Evolutionary conservation across 1,140 invertebrate species (phyloP), one percentile per base, ranked within the genome.

Genomic region (Aphelinus atriplicis): DNA sequence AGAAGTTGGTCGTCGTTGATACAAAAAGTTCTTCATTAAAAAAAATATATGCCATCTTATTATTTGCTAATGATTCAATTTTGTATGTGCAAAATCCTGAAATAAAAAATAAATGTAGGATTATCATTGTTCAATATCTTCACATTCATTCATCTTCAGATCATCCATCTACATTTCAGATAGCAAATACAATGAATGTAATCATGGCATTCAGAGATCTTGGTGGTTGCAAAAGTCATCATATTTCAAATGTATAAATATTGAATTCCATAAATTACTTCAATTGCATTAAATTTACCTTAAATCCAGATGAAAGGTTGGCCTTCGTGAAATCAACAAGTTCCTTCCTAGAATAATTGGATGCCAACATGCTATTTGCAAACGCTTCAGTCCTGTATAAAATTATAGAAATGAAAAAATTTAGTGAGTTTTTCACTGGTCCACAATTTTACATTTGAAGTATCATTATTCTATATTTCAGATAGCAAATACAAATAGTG

Each of bases 101-200:
- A 9, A 53, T 6, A 53, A 53, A 53, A 53, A 26, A 26, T 26
- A 26, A 26, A 26, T 26, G 26, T 9, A 4, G 9, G 4, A 53
- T 53, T 53, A 6, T 53, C 51, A 53, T 53, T 53, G 4, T 6
- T 53, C 4, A 6, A 53, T 53, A 53, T 53, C 9, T 53, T 6
- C 9, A 4, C 4, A 53, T 4, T 53, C 4, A 53, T 26, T 26
- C 26, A 26, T 26, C 26, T 26, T 26, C 26, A 26, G 26, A 26
- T 26, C 26, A 26, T 26, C 26, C 26, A 26, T 26, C 26, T 26
- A 26, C 26, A 26, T 53, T 56, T 74, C 62, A 68, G 60, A 70
- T 77, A 78, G 75, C 77, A 78, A 78, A 77, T 80, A 78, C 66
- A 46, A 58, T 48, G 68, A 64, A 3, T 62, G 46, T 74, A 80